Percentiles rank a stretch among this genome's conserved stretches.
Conservation (phyloP, 2,113 vertebrate species). For the Ageneiosus marmoratus region DNA sequence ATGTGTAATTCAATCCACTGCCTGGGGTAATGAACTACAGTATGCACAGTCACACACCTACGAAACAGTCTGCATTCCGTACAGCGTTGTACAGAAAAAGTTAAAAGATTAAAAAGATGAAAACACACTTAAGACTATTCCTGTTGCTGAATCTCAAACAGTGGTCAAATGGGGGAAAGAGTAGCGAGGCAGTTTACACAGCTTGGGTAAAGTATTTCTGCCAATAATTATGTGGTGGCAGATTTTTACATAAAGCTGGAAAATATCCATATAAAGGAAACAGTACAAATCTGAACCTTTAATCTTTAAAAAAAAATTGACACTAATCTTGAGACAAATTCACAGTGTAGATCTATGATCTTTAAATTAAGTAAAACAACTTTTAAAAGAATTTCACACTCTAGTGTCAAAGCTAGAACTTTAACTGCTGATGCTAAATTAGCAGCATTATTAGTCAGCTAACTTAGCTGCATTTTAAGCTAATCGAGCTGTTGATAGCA, state of each 20-base stretch:
- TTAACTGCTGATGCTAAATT: not conserved
- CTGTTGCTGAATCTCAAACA: not conserved
- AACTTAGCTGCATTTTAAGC: not conserved
- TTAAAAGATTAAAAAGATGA: not conserved
- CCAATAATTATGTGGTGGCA: not conserved
- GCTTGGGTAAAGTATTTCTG: not conserved
- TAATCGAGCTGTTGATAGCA: not conserved
- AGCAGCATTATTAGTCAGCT: not conserved
- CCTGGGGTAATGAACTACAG: constrained; percentile 1
- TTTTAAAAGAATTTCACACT: not conserved
- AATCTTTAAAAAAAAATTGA: not conserved
- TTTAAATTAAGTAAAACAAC: not conserved
- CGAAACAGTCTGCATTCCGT: not conserved
- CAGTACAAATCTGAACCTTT: not conserved
- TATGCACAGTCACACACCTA: no score
- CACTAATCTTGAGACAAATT: not conserved
- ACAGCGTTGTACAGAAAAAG: not conserved
- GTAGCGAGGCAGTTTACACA: not conserved
- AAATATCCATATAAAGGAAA: not conserved
- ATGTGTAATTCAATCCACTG: not conserved
- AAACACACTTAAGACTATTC: not conserved
- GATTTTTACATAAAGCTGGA: not conserved
- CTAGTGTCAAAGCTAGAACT: not conserved
- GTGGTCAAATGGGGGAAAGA: not conserved
- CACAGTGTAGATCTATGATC: not conserved